Evolutionary conservation across 1,140 invertebrate species (phyloP).

Genomic region (Bursaphelenchus mucronatus): DNA sequence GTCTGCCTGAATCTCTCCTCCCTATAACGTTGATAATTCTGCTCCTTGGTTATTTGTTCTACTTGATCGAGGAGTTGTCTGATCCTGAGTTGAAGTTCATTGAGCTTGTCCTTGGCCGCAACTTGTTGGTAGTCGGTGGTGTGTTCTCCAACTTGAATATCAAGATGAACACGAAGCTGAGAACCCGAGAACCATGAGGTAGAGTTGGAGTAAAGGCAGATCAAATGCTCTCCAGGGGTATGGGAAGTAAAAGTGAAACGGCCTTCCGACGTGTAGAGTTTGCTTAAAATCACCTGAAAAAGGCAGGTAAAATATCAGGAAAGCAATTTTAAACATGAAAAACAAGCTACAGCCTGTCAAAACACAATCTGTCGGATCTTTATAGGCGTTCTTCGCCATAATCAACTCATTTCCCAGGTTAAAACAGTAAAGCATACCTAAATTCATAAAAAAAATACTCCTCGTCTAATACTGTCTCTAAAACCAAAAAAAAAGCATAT

Average conservation of each 20-base stretch:
- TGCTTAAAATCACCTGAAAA: slow-evolving; percentile 53
- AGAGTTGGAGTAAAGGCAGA: slow-evolving; percentile 96
- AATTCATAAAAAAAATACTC: too few species aligned
- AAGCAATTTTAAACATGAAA: slow-evolving; percentile 8
- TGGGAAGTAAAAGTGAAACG: slow-evolving; percentile 93
- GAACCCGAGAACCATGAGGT: slow-evolving; percentile 89
- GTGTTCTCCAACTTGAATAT: slow-evolving; percentile 92
- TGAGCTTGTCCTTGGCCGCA: slow-evolving; percentile 93
- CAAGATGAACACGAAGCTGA: slow-evolving; percentile 88
- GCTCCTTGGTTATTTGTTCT: slow-evolving; percentile 97
- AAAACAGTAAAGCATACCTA: too few species aligned
- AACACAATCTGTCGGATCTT: neutral
- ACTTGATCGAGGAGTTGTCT: slow-evolving; percentile 94
- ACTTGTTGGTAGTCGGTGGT: slow-evolving; percentile 66
- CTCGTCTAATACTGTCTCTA: neutral
- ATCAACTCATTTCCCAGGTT: too few species aligned
- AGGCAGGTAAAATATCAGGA: neutral
- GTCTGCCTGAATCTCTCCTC: slow-evolving; percentile 95
- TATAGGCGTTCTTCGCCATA: neutral
- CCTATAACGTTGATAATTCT: slow-evolving; percentile 95
- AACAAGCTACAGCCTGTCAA: neutral
- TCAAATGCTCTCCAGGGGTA: slow-evolving; percentile 89
- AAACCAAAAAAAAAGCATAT: neutral
- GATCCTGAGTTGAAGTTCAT: slow-evolving; percentile 87
- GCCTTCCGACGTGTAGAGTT: slow-evolving; percentile 87